Conservation (phyloP, 2,797 vertebrate genomes). For the Chaetophractus vellerosus region DNA sequence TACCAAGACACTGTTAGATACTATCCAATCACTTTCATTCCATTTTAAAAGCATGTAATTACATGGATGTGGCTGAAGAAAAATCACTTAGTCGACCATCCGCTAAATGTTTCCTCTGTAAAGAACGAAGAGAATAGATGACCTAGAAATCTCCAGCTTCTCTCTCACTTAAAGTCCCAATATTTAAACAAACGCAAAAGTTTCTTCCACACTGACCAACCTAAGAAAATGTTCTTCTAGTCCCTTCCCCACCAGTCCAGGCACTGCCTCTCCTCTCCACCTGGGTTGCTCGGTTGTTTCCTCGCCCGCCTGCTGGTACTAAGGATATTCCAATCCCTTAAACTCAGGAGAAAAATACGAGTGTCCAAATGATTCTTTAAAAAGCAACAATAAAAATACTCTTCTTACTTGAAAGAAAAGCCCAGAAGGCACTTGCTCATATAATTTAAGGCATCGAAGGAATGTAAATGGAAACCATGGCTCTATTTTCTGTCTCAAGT, state of each 20-base stretch:
- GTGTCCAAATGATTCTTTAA: slow-evolving; percentile 58
- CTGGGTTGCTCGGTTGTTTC: background rate
- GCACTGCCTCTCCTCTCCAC: background rate
- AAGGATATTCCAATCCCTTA: slow-evolving; percentile 57
- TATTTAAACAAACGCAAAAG: background rate
- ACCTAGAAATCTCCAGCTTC: background rate
- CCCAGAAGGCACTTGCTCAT: slow-evolving; percentile 36
- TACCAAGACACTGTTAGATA: background rate
- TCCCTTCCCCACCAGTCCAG: background rate
- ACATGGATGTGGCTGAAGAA: background rate
- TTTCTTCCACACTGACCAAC: background rate
- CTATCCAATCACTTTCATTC: background rate
- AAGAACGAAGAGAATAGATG: slow-evolving; percentile 1
- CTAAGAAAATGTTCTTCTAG: background rate
- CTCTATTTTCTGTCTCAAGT: slow-evolving; percentile 74
- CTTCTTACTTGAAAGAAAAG: slow-evolving; percentile 52
- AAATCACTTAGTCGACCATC: background rate
- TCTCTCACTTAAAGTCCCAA: slow-evolving; percentile 25
- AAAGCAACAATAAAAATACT: slow-evolving; percentile 68
- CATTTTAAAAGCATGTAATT: slow-evolving; percentile 28
- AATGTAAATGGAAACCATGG: slow-evolving; percentile 70
- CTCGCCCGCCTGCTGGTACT: background rate
- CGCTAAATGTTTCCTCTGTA: background rate
- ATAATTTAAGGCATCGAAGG: slow-evolving; percentile 71
- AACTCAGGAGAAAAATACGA: slow-evolving; percentile 71